Base-by-base conservation (phyloP, 1,140 invertebrate species). In the Drosophila guanche region DNA sequence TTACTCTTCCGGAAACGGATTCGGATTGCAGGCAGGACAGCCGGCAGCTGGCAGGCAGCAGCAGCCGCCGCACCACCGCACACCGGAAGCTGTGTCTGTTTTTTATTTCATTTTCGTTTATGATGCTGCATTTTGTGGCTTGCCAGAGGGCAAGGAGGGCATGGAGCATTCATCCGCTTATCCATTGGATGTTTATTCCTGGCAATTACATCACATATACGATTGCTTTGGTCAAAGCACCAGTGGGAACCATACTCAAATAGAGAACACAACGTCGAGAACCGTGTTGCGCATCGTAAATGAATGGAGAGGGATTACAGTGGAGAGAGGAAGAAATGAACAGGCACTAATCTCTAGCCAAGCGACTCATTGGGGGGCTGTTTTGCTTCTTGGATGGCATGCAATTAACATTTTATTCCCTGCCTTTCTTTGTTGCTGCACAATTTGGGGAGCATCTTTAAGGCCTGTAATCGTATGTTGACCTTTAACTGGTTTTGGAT, bases 51-150 rank as follows among this genome's bases (percentile, higher is more conserved):
- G 16, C 16, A 60, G 41, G 53, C 54, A 46, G 27, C 42, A 45
- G 42, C 22, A 20, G 5, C 45, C 48, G 16, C 59, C 29, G 40
- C 25, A 33, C 48, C 23, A 7, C 29, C 47, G 48, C 48, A 52
- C 50, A 53, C 54, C 50, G 68, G 57, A 71, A 71, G 57, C 45
- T 62, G 23, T 60, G 40, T 52, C 41, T 43, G 40, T 27, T 62
- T 58, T 59, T 68, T 37, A 53, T 72, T 53, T 76, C 68, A 50
- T 68, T 59, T 76, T 46, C 59, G 70, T 83, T 79, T 70, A 71
- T 79, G 54, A 54, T 42, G 71, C 50, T 84, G 80, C 80, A 79
- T 65, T 84, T 72, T 76, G 80, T 76, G 70, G 69, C 70, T 79
- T 85, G 70, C 79, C 40, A 45, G 63, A 20, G 66, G 33, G 23